These are phyloP conservation scores for Spea multiplicata DNA, from an alignment of 2,113 vertebrate genomes.

Conservation along the genomic window DNA sequence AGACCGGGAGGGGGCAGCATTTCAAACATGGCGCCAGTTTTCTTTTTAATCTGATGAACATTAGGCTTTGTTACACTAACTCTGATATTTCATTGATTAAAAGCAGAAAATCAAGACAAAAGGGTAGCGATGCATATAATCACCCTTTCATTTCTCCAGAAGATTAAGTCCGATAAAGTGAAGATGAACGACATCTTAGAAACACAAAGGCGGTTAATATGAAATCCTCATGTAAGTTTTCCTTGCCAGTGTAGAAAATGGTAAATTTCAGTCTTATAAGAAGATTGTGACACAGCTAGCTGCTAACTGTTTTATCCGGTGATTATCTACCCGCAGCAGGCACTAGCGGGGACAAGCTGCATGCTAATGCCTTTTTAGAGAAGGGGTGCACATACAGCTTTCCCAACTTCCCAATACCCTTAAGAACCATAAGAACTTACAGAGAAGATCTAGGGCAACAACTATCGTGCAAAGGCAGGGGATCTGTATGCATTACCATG, in stretches of 20 bases:
- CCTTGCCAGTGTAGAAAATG: background rate
- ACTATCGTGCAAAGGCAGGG: background rate
- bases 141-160: no score
- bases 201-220: background rate
- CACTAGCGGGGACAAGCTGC: background rate
- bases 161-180: no score
- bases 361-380: background rate
- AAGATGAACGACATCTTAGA: no score
- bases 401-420: background rate
- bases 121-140: no score
- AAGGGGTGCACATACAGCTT: background rate
- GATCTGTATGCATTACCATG: slow-evolving; percentile 4
- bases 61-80: no score
- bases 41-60: no score
- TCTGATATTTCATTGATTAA: no score
- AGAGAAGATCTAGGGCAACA: background rate
- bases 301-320: background rate
- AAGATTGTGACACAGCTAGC: slow-evolving; percentile 5
- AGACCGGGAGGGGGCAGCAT: no score
- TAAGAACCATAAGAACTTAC: background rate
- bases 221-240: background rate
- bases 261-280: background rate
- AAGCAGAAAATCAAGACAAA: no score
- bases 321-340: background rate
- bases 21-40: no score